Base-by-base conservation (phyloP, 1,140 invertebrate species). In the Radopholus similis region DNA sequence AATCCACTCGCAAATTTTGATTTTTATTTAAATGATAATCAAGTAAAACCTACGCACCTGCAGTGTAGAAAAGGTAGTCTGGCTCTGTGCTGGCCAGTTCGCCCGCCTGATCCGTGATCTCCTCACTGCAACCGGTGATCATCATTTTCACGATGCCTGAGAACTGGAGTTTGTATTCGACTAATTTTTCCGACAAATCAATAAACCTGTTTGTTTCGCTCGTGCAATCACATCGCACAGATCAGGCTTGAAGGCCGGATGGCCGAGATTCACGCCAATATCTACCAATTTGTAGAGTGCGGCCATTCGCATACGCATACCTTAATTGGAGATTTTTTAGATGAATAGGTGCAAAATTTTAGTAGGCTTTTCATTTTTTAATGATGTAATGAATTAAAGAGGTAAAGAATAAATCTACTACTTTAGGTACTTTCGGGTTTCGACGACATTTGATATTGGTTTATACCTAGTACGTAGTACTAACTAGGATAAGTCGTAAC, bases 201-300 rank as follows among this genome's bases (percentile, higher is more conserved):
- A 58, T 65, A 68, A 74, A 91, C 90, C 92, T 83, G 91, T 88
- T 87, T 93, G 90, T 86, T 91, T 91, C 66, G 92, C 91, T 83
- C 92, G 87, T 84, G 92, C 89, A 66, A 96, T 86, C 3, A 96
- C 93, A 70, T 90, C 90, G 85, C 95, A 91, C 77, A 94, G 86
- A 87, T 95, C 93, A 82, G 91, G 88, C 77, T 88, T 87, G 84
- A 91, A 95, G 83, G 94, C 94, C 83, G 93, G 93, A 85, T 95
- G 95, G 3, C 91, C 93, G 74, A 96, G 86, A 88, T 95, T 95
- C 18, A 92, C 91, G 78, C 92, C 92, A 69, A 92, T 90, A 83
- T 95, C 92, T 40, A 94, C 89, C 55, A 95, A 44, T 28, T 51
- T 51, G 18, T 51, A 51, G 47, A 51, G 47, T 2, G 2, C 2